Evolutionary conservation across 2,113 vertebrate species (phyloP).

Genomic region (Leptobrachium ailaonicum): DNA sequence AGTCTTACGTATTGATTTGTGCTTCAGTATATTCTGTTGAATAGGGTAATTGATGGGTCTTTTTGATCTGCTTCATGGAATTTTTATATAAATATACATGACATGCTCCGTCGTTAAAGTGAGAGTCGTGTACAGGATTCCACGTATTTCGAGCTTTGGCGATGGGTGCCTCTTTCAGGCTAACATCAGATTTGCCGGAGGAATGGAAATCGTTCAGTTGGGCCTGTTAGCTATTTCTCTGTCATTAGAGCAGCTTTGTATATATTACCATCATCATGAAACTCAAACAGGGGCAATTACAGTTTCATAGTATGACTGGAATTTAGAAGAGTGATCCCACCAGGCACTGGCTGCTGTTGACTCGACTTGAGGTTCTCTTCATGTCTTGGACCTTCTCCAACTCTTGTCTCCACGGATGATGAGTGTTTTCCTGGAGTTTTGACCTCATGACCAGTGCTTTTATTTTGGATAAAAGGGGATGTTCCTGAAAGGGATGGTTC

Average conservation of each 20-base stretch:
- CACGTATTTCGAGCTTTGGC: too few species aligned
- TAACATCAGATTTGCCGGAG: constrained; percentile 8
- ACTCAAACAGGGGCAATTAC: constrained; percentile 15
- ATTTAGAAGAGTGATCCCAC: constrained; percentile 19
- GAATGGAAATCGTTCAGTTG: not conserved
- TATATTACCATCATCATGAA: constrained; percentile 17
- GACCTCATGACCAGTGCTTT: constrained; percentile 31
- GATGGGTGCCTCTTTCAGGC: not conserved
- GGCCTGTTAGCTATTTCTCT: constrained; percentile 9
- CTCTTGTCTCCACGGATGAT: constrained; percentile 30
- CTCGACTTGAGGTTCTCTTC: constrained; percentile 27
- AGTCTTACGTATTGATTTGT: too few species aligned
- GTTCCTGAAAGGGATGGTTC: constrained; percentile 3
- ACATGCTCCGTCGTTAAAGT: too few species aligned
- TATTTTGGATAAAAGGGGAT: constrained; percentile 14
- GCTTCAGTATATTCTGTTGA: too few species aligned
- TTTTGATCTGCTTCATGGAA: too few species aligned
- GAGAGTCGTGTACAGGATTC: too few species aligned
- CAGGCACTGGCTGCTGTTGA: constrained; percentile 24
- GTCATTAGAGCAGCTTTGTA: constrained; percentile 8
- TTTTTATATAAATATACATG: too few species aligned
- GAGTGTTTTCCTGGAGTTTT: constrained; percentile 39
- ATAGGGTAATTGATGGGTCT: too few species aligned
- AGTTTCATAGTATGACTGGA: constrained; percentile 19
- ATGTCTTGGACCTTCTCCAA: constrained; percentile 25